Conservation (phyloP, 1,140 invertebrate species). For the Mizuhopecten yessoensis region DNA sequence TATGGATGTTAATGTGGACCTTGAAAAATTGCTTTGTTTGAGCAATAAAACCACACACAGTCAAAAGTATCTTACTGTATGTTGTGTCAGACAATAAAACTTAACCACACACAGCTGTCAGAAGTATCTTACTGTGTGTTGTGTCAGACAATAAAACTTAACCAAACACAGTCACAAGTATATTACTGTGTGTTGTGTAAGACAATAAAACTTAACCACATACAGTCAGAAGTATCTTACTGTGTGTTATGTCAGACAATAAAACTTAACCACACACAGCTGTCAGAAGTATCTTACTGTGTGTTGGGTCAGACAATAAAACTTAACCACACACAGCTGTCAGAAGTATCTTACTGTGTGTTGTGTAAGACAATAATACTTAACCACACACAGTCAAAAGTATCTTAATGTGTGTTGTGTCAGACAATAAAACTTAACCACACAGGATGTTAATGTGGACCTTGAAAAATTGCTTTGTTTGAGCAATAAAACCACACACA, state of each 20-base stretch:
- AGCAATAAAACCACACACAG: not conserved
- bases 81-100: not conserved
- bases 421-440: too few species aligned
- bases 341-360: not conserved
- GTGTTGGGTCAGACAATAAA: not conserved
- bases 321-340: not conserved
- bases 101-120: not conserved
- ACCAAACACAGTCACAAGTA: not conserved
- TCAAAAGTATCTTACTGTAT: not conserved
- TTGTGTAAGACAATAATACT: too few species aligned
- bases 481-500: not conserved
- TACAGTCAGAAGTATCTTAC: not conserved
- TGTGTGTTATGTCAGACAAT: not conserved
- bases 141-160: too few species aligned
- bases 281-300: not conserved
- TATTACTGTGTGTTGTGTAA: not conserved
- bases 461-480: not conserved
- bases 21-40: not conserved
- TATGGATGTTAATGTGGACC: not conserved
- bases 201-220: too few species aligned
- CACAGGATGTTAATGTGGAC: not conserved
- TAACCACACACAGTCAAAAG: not conserved
- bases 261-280: not conserved
- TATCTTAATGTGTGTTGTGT: not conserved
- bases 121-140: not conserved